A percentile compares a stretch with the other conserved stretches of the same genome.
phyloP scores from a whole-genome alignment of 2,797 vertebrate genomes.

The Macrochelys suwanniensis region DNA sequence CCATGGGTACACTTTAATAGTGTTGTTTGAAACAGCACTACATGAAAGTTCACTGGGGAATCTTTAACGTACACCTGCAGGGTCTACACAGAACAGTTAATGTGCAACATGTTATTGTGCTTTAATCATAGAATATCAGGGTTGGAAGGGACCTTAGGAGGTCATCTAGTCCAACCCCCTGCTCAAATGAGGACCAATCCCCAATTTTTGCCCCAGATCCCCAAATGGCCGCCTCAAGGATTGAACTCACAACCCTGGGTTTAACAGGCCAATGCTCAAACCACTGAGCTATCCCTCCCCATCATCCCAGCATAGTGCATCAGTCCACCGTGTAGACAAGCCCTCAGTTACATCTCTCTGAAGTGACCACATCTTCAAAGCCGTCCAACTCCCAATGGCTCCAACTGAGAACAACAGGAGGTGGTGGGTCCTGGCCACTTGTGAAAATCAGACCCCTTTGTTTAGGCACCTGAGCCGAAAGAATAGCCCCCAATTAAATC shows the following conservation, averaged over 20 bases:
- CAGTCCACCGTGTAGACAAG: not conserved
- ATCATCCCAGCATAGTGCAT: not conserved
- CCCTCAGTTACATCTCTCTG: not conserved
- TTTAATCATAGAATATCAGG: not conserved
- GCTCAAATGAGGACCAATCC: too few species aligned
- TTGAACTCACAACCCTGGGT: too few species aligned
- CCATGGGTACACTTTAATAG: not conserved
- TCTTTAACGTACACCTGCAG: too few species aligned
- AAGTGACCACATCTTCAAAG: constrained; percentile 45
- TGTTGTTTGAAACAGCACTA: not conserved
- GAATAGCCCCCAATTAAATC: fast-evolving
- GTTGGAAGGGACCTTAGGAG: too few species aligned
- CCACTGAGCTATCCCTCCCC: too few species aligned
- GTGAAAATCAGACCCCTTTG: constrained; percentile 17
- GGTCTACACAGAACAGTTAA: not conserved
- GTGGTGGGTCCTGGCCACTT: not conserved
- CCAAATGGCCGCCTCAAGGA: too few species aligned
- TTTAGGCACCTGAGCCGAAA: not conserved
- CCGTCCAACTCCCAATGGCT: constrained; percentile 25
- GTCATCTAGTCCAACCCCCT: too few species aligned
- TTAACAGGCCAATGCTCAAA: too few species aligned
- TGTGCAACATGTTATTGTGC: not conserved
- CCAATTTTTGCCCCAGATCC: too few species aligned
- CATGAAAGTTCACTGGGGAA: not conserved
- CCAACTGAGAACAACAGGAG: constrained; percentile 59